Evolutionary conservation across 2,797 vertebrate genomes (phyloP).

Genomic region (Enteromius radiatus): DNA sequence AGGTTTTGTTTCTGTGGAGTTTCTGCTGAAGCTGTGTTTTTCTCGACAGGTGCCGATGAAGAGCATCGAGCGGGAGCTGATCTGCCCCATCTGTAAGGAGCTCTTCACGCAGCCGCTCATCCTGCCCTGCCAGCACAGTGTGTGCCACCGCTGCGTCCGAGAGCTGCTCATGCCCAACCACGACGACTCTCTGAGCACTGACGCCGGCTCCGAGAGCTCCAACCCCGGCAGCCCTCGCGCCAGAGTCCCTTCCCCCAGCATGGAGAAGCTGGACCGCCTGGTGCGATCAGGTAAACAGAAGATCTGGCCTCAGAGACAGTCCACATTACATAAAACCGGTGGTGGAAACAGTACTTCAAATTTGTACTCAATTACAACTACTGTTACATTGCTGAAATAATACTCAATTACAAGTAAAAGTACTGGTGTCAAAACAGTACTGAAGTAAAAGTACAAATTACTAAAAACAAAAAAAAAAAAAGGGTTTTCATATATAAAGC

Average conservation of each 20-base stretch:
- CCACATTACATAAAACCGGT: too few relatives aligned
- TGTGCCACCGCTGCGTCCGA: constrained; percentile 95
- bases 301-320: not conserved
- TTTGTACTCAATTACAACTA: too few relatives aligned
- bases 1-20: not conserved
- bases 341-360: too few relatives aligned
- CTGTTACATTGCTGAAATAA: too few relatives aligned
- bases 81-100: constrained; percentile 96
- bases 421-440: too few relatives aligned
- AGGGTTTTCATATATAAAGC: too few relatives aligned
- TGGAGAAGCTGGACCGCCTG: constrained; percentile 91
- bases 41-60: constrained; percentile 88
- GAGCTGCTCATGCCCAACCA: constrained; percentile 89
- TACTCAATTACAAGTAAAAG: too few relatives aligned
- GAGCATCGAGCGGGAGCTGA: constrained; percentile 95
- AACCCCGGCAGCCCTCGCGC: constrained; percentile 90
- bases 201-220: constrained; percentile 91
- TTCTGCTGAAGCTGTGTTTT: not conserved
- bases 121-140: constrained; percentile 95
- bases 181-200: constrained; percentile 86
- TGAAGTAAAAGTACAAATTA: too few relatives aligned
- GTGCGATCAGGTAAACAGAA: constrained; percentile 82
- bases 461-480: too few relatives aligned
- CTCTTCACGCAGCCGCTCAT: constrained; percentile 95
- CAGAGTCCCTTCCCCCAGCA: constrained; percentile 86